Base-by-base conservation (phyloP, 2,113 vertebrate genomes). In the Piprites chloris region DNA sequence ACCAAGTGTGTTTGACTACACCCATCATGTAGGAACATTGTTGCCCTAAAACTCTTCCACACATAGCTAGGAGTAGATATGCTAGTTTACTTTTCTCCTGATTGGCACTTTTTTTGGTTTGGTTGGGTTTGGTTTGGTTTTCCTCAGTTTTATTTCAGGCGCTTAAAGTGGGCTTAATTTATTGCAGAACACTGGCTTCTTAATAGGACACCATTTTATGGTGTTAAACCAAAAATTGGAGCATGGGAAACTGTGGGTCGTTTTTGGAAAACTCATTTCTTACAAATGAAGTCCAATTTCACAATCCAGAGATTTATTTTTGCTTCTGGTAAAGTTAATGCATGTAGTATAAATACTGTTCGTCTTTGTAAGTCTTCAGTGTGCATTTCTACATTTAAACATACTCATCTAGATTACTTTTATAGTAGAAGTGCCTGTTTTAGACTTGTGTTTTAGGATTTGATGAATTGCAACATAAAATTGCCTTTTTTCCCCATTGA, bases 1-100 rank as follows among this genome's bases (percentile, higher is more conserved):
- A 73, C n/a, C 0, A 1, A 8, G 15, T 27, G 35, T 1, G 0
- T 59, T 66, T 81, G 73, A n/a, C 65, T 55, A 21, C 30, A 33
- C 27, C 47, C 61, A 15, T 35, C 4, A 1, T 0, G 1, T 32
- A 55, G 76, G 65, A 89, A 14, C 46, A 18, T 12, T 66, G 14
- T 66, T 63, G 39, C 30, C 44, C 33, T 75, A 16, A 11, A 80
- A 61, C 24, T 62, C 46, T 42, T 46, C 37, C 32, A 27, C 21
- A 3, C 5, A 0, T 53, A 21, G 11, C 47, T 47, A 49, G 39
- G 35, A 32, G 24, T 27, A 55, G 23, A 67, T 49, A 22, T 3
- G 2, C 19, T 32, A 32, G 8, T 39, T 61, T 68, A 20, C 33
- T 39, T 53, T 62, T 32, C 11, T 69, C 22, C 35, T 87, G 27